These are phyloP conservation scores for Archocentrus centrarchus DNA, from an alignment of 2,113 vertebrate genomes.

Conservation along the genomic window DNA sequence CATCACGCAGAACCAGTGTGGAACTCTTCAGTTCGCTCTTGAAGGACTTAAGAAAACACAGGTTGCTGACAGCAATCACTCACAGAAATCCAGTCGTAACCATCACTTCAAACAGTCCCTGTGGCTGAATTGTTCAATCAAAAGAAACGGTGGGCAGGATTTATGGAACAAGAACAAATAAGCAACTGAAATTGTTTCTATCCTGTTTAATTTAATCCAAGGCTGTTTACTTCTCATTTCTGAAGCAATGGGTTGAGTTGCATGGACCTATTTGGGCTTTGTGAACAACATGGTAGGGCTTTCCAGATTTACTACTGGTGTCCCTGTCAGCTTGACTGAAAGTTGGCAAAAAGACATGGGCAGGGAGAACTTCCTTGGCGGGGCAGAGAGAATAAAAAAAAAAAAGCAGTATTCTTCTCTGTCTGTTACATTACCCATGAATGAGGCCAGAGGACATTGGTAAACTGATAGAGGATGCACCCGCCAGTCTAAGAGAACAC, in stretches of 20 bases:
- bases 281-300: background rate
- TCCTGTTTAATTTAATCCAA: background rate
- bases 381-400: slow-evolving; percentile 58
- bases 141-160: background rate
- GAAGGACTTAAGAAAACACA: slow-evolving; percentile 61
- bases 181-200: background rate
- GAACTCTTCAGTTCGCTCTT: slow-evolving; percentile 61
- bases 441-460: slow-evolving; percentile 65
- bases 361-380: slow-evolving; percentile 50
- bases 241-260: background rate
- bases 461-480: slow-evolving; percentile 71
- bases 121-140: background rate
- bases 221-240: background rate
- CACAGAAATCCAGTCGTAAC: slow-evolving; percentile 34
- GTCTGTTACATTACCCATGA: slow-evolving; percentile 79
- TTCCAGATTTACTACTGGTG: slow-evolving; percentile 10
- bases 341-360: slow-evolving; percentile 41
- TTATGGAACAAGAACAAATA: background rate
- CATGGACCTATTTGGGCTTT: background rate
- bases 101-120: slow-evolving; percentile 46
- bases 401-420: slow-evolving; percentile 72
- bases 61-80: slow-evolving; percentile 44
- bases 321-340: slow-evolving; percentile 39
- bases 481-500: slow-evolving; percentile 59
- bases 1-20: slow-evolving; percentile 46